Conservation (phyloP, 2,797 vertebrate genomes). For the Lacerta bilineata region DNA sequence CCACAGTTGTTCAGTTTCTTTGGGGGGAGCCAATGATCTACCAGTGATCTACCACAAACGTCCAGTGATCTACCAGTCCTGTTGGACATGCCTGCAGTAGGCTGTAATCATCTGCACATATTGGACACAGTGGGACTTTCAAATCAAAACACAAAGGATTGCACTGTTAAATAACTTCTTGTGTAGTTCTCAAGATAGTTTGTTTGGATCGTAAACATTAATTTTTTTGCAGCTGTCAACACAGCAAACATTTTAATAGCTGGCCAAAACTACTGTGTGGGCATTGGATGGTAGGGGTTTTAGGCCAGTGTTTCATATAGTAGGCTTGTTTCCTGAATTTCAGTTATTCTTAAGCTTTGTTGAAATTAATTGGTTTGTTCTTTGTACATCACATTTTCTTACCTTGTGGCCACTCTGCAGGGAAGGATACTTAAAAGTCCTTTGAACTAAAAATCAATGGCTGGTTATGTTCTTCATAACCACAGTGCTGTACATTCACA, state of each 20-base stretch:
- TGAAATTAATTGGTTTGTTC: not conserved
- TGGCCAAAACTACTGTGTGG: not conserved
- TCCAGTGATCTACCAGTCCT: too few relatives aligned
- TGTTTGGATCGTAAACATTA: not conserved
- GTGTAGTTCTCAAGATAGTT: not conserved
- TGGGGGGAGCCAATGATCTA: too few relatives aligned
- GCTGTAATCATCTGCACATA: not conserved
- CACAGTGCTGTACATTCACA: not conserved
- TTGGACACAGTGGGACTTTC: not conserved
- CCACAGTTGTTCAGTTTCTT: too few relatives aligned
- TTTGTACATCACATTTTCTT: not conserved
- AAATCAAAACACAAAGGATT: not conserved
- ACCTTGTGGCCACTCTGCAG: not conserved
- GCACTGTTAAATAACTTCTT: not conserved
- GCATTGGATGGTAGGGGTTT: not conserved
- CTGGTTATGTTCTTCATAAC: not conserved
- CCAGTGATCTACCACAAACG: too few relatives aligned
- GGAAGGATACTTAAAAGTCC: not conserved
- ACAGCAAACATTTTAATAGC: not conserved
- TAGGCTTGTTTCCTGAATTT: not conserved
- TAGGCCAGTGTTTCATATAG: too few relatives aligned
- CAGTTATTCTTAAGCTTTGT: not conserved
- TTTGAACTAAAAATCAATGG: not conserved
- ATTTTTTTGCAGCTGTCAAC: not conserved
- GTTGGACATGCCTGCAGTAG: not conserved